Evolutionary conservation across 2,113 vertebrate species (phyloP).

Genomic region (Grammomys surdaster): DNA sequence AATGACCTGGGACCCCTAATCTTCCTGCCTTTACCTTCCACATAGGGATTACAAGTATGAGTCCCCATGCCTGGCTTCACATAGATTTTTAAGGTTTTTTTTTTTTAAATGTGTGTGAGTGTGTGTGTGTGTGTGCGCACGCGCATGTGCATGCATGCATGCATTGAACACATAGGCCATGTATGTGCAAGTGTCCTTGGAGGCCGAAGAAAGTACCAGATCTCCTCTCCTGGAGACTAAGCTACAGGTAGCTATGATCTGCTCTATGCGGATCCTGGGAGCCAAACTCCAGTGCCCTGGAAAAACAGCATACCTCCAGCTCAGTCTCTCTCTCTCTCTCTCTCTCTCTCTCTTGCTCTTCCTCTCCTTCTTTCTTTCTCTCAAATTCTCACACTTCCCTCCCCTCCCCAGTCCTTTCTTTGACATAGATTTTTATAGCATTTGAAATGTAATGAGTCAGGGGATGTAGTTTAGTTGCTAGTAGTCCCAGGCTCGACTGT

Average conservation of each 20-base stretch:
- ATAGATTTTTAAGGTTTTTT: not conserved
- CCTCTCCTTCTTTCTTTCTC: too few species aligned
- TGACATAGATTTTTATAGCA: not conserved
- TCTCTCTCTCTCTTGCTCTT: rapidly evolving
- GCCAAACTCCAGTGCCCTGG: too few species aligned
- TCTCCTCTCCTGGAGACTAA: not conserved
- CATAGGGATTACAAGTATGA: not conserved
- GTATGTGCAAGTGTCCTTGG: not conserved
- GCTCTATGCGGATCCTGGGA: not conserved
- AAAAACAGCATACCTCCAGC: not conserved
- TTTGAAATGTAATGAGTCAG: not conserved
- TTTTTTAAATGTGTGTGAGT: not conserved
- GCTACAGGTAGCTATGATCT: not conserved
- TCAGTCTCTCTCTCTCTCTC: not conserved
- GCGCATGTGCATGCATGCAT: not conserved
- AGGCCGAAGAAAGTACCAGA: not conserved
- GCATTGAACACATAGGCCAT: not conserved
- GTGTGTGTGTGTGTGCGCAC: not conserved
- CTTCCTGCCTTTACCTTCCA: not conserved
- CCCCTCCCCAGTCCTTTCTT: not conserved
- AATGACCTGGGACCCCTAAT: not conserved
- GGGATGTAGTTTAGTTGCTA: not conserved
- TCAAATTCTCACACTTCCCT: not conserved
- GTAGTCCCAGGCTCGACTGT: not conserved
- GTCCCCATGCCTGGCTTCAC: not conserved